A percentile compares a stretch with the other conserved stretches of the same genome.
Evolutionary conservation across 2,113 vertebrate species (phyloP).

Genomic region (Rhineura floridana): DNA sequence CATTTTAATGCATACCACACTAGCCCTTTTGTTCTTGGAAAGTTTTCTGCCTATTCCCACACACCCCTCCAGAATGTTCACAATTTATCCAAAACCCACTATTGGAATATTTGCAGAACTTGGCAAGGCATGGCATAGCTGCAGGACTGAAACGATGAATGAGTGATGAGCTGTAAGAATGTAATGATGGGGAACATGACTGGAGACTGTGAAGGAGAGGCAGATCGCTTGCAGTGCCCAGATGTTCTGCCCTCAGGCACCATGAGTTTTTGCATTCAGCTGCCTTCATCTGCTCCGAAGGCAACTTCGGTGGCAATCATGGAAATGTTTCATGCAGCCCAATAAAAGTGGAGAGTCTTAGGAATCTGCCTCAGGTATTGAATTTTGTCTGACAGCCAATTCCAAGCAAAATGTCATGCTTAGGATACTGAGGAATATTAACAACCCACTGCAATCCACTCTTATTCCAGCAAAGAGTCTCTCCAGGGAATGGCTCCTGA

Average conservation of each 20-base stretch:
- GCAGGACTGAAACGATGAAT: neutral
- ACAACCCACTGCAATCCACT: neutral
- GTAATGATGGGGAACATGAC: neutral
- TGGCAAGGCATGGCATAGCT: neutral
- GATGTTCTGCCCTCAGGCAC: neutral
- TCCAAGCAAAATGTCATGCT: neutral
- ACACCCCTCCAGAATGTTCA: neutral
- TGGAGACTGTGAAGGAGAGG: neutral
- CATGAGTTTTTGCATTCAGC: neutral
- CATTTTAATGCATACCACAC: too few relatives aligned
- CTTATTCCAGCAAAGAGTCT: neutral
- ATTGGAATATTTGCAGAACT: neutral
- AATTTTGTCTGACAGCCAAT: neutral
- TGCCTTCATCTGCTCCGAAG: neutral
- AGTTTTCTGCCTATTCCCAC: neutral
- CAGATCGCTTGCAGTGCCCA: neutral
- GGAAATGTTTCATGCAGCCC: neutral
- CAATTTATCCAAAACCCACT: neutral
- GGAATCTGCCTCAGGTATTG: neutral
- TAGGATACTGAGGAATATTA: neutral
- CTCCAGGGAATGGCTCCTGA: neutral
- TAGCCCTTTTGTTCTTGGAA: neutral
- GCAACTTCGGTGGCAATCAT: too few relatives aligned
- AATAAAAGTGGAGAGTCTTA: neutral
- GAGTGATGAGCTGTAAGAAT: neutral